These are phyloP conservation scores for Hystrix cristata DNA, from an alignment of 2,113 vertebrate species.

Conservation along the genomic window DNA sequence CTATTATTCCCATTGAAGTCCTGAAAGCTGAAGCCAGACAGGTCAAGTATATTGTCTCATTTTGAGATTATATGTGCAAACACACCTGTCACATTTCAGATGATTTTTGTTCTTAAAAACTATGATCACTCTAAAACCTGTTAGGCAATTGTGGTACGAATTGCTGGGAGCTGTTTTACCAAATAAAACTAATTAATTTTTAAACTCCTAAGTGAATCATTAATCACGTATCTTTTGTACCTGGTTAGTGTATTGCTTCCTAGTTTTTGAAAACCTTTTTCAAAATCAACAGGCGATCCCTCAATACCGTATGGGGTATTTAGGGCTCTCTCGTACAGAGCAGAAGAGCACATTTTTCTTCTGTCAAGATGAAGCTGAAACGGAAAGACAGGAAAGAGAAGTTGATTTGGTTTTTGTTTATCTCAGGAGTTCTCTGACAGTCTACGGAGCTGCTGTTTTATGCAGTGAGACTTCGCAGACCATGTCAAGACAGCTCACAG, in stretches of 20 bases:
- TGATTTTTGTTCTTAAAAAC: not conserved
- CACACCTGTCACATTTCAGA: not conserved
- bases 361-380: constrained; percentile 67
- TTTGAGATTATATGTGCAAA: not conserved
- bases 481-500: constrained; percentile 81
- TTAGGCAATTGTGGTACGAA: constrained; percentile 24
- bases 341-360: constrained; percentile 38
- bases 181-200: constrained; percentile 50
- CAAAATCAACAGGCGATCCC: not conserved
- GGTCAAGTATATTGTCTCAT: not conserved
- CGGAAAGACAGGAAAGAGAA: not conserved
- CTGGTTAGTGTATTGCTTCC: not conserved
- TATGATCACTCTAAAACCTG: not conserved
- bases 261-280: not conserved
- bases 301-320: not conserved
- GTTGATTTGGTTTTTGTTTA: constrained; percentile 78
- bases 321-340: not conserved
- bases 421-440: constrained; percentile 79
- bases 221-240: not conserved
- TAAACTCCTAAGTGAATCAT: constrained; percentile 16
- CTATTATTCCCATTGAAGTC: not conserved
- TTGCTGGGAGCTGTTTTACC: not conserved
- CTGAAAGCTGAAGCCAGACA: not conserved
- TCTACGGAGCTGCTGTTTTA: constrained; percentile 71
- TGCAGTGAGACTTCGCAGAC: constrained; percentile 77